Base-by-base conservation (phyloP, 2,113 vertebrate genomes). In the Dromas ardeola region DNA sequence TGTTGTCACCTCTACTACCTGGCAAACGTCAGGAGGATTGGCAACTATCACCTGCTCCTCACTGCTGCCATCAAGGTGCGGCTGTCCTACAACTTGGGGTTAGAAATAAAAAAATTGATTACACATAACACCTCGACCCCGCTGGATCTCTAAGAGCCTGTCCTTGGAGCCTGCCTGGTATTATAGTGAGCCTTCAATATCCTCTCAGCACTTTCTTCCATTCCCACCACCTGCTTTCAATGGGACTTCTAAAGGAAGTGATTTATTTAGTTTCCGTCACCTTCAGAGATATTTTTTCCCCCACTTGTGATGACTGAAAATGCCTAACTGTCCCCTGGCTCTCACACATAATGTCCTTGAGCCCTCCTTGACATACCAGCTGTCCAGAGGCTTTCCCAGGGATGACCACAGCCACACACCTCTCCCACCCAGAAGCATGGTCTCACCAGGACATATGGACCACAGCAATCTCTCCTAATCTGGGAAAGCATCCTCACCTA, bases 1-100 rank as follows among this genome's bases (percentile, higher is more conserved):
- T 2, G 99, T 99, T 96, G 98, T 99, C 97, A 99, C 99, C 92
- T 99, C 99, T 16, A 99, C 99, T 17, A 99, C 99, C 94, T 99
- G 99, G 91, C 99, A 99, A 93, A 99, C 99, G 55, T 99, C 99
- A 1, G 99, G 99, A 15, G 99, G 98, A 76, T 99, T 99, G 78
- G 98, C 97, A 91, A 99, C 98, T 91, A 99, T 99, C 97, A 99
- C 97, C 38, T 99, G 98, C 88, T 99, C 99, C 29, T 98, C 99
- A 2, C 96, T 97, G 97, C 52, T 97, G 80, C 93, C 90, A 49
- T 98, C 98, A 92, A 98, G 81, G 43, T 98, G 98, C 2, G 96
- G 87, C 49, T 98, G 98, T 83, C 98, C 98, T 98, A 98, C 97
- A 91, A 98, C 98, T 98, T 96, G 55, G 76, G 32, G 81, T 86